Percentiles rank a stretch among this genome's conserved stretches.
Conservation (phyloP, 2,888 invertebrate genomes). For the Ornithoptera priamus region DNA sequence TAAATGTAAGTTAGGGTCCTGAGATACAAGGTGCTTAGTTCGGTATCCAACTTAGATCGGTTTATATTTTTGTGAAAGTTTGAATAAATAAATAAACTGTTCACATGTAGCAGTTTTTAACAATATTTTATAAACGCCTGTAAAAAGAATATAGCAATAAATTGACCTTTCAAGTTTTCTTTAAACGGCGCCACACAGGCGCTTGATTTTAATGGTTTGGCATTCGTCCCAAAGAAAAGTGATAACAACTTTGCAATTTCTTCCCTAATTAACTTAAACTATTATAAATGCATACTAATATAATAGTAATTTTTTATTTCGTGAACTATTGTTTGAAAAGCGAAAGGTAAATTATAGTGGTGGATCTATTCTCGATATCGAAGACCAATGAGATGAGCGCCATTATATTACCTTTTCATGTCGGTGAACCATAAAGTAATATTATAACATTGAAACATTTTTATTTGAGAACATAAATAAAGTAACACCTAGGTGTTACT, state of each 20-base stretch:
- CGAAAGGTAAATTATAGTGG: too few species aligned
- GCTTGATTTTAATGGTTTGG: conserved; percentile 43
- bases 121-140: conserved; percentile 35
- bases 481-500: too few species aligned
- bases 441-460: too few species aligned
- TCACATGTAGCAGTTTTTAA: not conserved
- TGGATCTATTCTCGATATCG: too few species aligned
- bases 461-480: too few species aligned
- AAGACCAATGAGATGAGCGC: too few species aligned
- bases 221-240: conserved; percentile 40
- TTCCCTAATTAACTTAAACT: not conserved
- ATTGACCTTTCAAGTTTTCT: conserved; percentile 35
- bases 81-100: not conserved
- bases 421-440: too few species aligned
- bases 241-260: conserved; percentile 28
- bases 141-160: conserved; percentile 39
- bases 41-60: too few species aligned
- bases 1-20: too few species aligned
- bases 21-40: too few species aligned
- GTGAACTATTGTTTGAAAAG: not conserved
- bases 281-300: not conserved
- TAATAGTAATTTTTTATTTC: not conserved
- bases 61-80: too few species aligned
- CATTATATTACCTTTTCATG: too few species aligned
- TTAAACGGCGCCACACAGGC: conserved; percentile 45